phyloP scores from a whole-genome alignment of 2,888 invertebrate species.

The Orchesellides sinensis region DNA sequence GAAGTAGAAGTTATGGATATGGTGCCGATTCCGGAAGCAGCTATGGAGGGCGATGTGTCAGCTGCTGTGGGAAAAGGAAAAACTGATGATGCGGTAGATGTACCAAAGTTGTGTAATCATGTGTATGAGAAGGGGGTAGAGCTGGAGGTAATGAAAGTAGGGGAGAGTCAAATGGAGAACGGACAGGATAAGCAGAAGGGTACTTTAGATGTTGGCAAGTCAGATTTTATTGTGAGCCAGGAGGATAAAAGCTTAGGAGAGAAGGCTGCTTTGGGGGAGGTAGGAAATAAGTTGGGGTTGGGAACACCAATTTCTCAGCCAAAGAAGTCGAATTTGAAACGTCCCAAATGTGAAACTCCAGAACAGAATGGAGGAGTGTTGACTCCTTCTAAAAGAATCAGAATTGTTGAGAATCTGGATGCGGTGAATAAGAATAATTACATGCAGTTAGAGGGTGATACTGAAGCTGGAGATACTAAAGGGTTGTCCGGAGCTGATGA shows the following conservation, averaged over 20 bases:
- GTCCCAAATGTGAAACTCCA: conserved; percentile 30
- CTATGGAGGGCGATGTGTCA: too few species aligned
- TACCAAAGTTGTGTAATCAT: too few species aligned
- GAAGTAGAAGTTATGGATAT: background rate
- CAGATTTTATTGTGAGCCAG: too few species aligned
- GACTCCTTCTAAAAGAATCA: conserved; percentile 33
- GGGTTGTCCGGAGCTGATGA: conserved; percentile 29
- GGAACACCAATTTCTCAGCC: background rate
- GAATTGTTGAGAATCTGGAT: conserved; percentile 49
- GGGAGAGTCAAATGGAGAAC: background rate
- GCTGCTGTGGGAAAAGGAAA: too few species aligned
- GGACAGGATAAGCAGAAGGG: background rate
- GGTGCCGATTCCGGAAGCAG: background rate
- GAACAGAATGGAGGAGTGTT: background rate
- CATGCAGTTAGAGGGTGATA: background rate
- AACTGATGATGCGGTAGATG: background rate
- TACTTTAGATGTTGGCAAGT: too few species aligned
- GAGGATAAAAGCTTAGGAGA: too few species aligned
- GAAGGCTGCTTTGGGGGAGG: conserved; percentile 9
- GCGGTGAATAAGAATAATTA: background rate
- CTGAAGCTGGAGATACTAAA: background rate
- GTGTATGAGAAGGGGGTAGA: too few species aligned
- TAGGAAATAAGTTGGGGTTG: conserved; percentile 18
- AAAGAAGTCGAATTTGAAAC: conserved; percentile 46
- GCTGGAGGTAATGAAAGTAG: background rate